Percentiles rank a stretch among this genome's conserved stretches.
phyloP scores from a whole-genome alignment of 2,797 vertebrate species.

The Botia almorhae region DNA sequence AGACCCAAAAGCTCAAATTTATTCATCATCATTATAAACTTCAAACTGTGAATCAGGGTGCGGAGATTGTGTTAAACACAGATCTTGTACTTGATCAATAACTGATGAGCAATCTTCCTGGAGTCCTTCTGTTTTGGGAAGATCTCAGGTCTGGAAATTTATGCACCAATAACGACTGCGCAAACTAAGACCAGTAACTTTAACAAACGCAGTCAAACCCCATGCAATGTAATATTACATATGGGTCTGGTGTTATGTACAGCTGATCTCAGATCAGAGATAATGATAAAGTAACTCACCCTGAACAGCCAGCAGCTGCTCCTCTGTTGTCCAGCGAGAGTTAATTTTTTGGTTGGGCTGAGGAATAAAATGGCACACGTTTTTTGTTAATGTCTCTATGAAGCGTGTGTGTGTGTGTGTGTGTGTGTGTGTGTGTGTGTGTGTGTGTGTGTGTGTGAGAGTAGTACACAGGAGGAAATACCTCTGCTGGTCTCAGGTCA shows the following conservation, averaged over 20 bases:
- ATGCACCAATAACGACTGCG: too few relatives aligned
- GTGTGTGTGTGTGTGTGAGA: neutral
- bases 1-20: too few relatives aligned
- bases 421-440: neutral
- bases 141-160: too few relatives aligned
- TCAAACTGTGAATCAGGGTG: too few relatives aligned
- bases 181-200: too few relatives aligned
- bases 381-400: too few relatives aligned
- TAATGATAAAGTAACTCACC: constrained; percentile 74
- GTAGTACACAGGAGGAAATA: constrained; percentile 54
- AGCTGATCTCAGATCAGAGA: neutral
- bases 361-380: neutral
- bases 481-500: constrained; percentile 80
- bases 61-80: too few relatives aligned
- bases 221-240: neutral
- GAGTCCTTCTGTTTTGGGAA: too few relatives aligned
- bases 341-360: constrained; percentile 87
- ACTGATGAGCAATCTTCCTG: too few relatives aligned
- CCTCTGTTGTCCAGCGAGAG: constrained; percentile 92
- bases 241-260: neutral
- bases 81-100: too few relatives aligned
- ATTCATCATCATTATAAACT: too few relatives aligned
- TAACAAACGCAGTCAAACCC: too few relatives aligned
- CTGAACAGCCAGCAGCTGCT: constrained; percentile 93
- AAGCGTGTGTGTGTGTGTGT: neutral